Conservation (phyloP, 1,140 invertebrate genomes). For the Physella acuta region DNA sequence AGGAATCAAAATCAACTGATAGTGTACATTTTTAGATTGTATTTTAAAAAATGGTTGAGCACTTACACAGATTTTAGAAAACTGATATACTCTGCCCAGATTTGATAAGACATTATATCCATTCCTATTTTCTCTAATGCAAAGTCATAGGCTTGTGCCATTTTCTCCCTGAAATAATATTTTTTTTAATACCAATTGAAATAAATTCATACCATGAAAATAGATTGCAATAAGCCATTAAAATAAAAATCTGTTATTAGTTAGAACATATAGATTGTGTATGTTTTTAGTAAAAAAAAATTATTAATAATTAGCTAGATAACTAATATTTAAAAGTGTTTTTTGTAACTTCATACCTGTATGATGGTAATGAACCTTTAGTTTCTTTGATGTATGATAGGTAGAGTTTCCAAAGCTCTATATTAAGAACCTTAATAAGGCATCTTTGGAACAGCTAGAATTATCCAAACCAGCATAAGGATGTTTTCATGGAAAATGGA, state of each 20-base stretch:
- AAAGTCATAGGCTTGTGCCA: constrained; percentile 99
- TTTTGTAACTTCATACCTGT: too few species aligned
- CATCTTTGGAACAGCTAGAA: constrained; percentile 93
- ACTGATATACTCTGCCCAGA: constrained; percentile 97
- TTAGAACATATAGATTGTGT: not conserved
- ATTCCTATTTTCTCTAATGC: constrained; percentile 98
- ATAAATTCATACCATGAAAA: too few species aligned
- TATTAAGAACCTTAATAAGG: constrained; percentile 96
- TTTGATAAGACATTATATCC: constrained; percentile 92
- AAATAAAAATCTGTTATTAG: not conserved
- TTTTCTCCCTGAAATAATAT: constrained; percentile 90
- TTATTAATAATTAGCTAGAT: too few species aligned
- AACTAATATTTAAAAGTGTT: too few species aligned
- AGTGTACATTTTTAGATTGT: too few species aligned
- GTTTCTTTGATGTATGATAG: constrained; percentile 97
- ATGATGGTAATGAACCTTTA: constrained; percentile 87
- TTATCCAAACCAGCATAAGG: too few species aligned
- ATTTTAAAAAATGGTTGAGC: too few species aligned
- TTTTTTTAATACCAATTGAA: too few species aligned
- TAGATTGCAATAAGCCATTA: not conserved
- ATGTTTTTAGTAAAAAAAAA: too few species aligned
- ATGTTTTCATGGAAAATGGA: too few species aligned
- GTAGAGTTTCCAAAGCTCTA: constrained; percentile 98
- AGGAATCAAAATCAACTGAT: too few species aligned
- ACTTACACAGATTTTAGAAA: constrained; percentile 95